Evolutionary conservation across 2,113 vertebrate species (phyloP).

Genomic region (Toxotes jaculatrix): DNA sequence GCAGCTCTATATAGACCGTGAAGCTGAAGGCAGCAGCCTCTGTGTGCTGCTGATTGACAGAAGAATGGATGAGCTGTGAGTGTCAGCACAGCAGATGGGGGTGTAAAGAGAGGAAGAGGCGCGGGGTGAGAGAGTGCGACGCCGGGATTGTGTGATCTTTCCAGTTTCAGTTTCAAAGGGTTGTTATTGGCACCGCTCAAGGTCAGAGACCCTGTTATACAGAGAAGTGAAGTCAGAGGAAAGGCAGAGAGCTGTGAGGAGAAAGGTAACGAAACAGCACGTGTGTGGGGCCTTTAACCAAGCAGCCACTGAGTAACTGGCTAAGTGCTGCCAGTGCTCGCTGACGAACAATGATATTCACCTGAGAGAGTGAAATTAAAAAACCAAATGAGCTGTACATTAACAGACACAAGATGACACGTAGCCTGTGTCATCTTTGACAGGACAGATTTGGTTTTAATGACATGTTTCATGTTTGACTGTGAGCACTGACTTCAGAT

Average conservation of each 20-base stretch:
- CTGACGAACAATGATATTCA: slow-evolving; percentile 3
- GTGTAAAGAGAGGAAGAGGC: slow-evolving; percentile 12
- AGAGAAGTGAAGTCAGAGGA: slow-evolving; percentile 39
- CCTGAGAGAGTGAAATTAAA: background rate
- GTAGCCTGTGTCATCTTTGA: too few species aligned
- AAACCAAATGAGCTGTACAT: background rate
- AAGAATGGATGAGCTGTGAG: slow-evolving; percentile 59
- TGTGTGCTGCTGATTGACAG: slow-evolving; percentile 61
- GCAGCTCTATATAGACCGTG: background rate
- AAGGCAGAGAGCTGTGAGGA: background rate
- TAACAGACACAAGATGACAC: background rate
- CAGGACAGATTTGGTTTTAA: too few species aligned
- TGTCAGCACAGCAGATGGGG: slow-evolving; percentile 21
- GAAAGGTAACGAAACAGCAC: slow-evolving; percentile 5
- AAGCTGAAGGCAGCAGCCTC: slow-evolving; percentile 38
- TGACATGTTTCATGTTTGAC: too few species aligned
- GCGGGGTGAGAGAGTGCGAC: background rate
- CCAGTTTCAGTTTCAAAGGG: slow-evolving; percentile 62
- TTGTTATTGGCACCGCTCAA: slow-evolving; percentile 60
- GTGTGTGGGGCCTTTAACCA: background rate
- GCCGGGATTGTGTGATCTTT: slow-evolving; percentile 54
- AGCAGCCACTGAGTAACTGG: slow-evolving; percentile 4
- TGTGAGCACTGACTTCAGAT: too few species aligned
- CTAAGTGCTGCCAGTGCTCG: slow-evolving; percentile 20
- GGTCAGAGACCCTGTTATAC: slow-evolving; percentile 57